Conservation (phyloP, 2,888 invertebrate genomes). For the Ophion costatus region DNA sequence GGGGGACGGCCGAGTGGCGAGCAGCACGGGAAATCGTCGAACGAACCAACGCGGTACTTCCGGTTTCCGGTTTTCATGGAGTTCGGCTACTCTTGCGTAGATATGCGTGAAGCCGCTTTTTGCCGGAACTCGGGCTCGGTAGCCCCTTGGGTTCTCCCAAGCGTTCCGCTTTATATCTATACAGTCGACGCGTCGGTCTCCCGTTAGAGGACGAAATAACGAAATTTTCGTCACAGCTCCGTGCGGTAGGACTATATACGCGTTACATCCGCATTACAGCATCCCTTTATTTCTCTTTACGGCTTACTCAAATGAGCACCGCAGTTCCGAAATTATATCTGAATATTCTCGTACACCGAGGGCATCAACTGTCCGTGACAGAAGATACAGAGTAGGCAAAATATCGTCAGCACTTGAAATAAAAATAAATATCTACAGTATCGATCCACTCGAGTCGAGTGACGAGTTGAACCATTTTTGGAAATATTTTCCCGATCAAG, state of each 20-base stretch:
- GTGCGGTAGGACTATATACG: background rate
- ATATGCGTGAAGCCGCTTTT: slow-evolving; percentile 63
- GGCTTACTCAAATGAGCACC: background rate
- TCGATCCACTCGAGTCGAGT: background rate
- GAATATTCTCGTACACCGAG: background rate
- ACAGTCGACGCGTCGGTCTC: slow-evolving; percentile 30
- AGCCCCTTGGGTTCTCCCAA: slow-evolving; percentile 23
- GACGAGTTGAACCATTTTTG: too few species aligned
- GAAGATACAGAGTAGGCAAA: too few species aligned
- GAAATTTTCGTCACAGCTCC: slow-evolving; percentile 24
- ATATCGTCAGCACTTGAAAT: background rate
- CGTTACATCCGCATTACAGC: slow-evolving; percentile 14
- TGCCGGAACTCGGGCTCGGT: slow-evolving; percentile 38
- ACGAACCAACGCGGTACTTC: slow-evolving; percentile 60
- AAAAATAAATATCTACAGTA: background rate
- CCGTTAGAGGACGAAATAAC: slow-evolving; percentile 6
- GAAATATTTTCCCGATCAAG: too few species aligned
- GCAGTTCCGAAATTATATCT: background rate
- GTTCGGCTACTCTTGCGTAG: slow-evolving; percentile 36
- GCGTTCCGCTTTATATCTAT: slow-evolving; percentile 34
- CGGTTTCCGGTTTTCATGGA: slow-evolving; percentile 57
- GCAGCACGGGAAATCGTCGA: slow-evolving; percentile 42
- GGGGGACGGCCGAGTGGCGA: slow-evolving; percentile 15
- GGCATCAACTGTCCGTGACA: background rate
- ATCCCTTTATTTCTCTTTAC: slow-evolving; percentile 1